A percentile compares a stretch with the other conserved stretches of the same genome.
These are phyloP conservation scores for Gymnocheta viridis DNA, from an alignment of 2,888 invertebrate genomes.

Conservation along the genomic window DNA sequence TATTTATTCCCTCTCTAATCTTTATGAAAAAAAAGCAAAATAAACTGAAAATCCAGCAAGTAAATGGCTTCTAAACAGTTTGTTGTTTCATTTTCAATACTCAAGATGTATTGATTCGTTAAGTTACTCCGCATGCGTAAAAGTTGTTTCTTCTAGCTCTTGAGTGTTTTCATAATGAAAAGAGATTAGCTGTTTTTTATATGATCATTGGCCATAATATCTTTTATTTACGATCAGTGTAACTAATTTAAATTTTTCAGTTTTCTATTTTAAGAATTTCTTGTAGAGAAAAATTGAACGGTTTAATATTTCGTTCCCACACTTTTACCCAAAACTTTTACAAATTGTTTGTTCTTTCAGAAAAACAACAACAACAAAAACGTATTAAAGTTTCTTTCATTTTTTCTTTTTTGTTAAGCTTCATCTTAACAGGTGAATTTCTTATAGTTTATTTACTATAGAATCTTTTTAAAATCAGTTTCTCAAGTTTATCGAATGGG, in stretches of 20 bases:
- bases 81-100: slow-evolving; percentile 1
- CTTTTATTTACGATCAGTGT: slow-evolving; percentile 79
- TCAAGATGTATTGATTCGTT: slow-evolving; percentile 28
- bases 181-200: slow-evolving; percentile 68
- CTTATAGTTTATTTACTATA: slow-evolving; percentile 27
- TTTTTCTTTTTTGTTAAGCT: not conserved
- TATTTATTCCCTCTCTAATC: slow-evolving; percentile 29
- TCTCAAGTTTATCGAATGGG: slow-evolving; percentile 57
- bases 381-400: not conserved
- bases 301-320: slow-evolving; percentile 76
- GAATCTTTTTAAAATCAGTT: slow-evolving; percentile 51
- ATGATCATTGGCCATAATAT: slow-evolving; percentile 79
- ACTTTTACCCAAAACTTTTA: slow-evolving; percentile 75
- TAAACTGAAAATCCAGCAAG: slow-evolving; percentile 13
- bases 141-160: slow-evolving; percentile 28
- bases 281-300: slow-evolving; percentile 54
- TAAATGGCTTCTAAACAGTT: slow-evolving; percentile 10
- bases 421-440: slow-evolving; percentile 62
- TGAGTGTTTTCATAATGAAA: slow-evolving; percentile 18
- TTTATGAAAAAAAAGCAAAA: not conserved
- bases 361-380: not conserved
- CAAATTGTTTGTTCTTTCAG: slow-evolving; percentile 33
- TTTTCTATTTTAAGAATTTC: slow-evolving; percentile 68
- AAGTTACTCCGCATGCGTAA: slow-evolving; percentile 48
- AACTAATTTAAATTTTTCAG: slow-evolving; percentile 80